Evolutionary conservation across 2,113 vertebrate genomes (phyloP).

Genomic region (Boleophthalmus pectinirostris): DNA sequence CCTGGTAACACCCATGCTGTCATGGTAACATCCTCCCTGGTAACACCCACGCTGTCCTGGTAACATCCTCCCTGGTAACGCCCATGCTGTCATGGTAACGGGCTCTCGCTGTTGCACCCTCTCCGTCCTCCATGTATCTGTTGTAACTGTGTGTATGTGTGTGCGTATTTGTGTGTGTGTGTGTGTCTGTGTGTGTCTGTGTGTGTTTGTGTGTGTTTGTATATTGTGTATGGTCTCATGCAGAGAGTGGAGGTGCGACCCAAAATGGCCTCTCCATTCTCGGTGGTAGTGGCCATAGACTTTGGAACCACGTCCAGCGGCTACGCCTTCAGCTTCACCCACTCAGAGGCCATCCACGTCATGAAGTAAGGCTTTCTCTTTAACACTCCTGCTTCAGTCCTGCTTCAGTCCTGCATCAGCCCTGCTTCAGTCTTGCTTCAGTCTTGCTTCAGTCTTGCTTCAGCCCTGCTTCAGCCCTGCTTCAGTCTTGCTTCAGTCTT

Average conservation of each 20-base stretch:
- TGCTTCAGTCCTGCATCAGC: not conserved
- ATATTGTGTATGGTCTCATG: not conserved
- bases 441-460: not conserved
- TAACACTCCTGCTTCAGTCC: not conserved
- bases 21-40: too few relatives aligned
- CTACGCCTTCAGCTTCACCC: conserved; percentile 94
- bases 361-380: conserved; percentile 83
- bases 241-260: conserved; percentile 81
- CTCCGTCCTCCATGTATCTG: too few relatives aligned
- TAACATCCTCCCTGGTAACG: too few relatives aligned
- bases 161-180: too few relatives aligned
- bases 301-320: conserved; percentile 96
- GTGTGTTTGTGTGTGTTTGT: too few relatives aligned
- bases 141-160: too few relatives aligned
- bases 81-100: too few relatives aligned
- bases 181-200: too few relatives aligned
- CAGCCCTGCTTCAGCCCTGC: too few relatives aligned
- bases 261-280: conserved; percentile 74
- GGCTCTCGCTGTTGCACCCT: too few relatives aligned
- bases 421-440: not conserved
- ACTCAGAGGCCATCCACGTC: conserved; percentile 94
- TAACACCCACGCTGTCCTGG: too few relatives aligned
- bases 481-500: not conserved
- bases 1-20: too few relatives aligned
- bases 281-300: conserved; percentile 92